Evolutionary conservation across 2,113 vertebrate species (phyloP), one percentile per base, ranked within the genome.

Genomic region (Raphicerus campestris): DNA sequence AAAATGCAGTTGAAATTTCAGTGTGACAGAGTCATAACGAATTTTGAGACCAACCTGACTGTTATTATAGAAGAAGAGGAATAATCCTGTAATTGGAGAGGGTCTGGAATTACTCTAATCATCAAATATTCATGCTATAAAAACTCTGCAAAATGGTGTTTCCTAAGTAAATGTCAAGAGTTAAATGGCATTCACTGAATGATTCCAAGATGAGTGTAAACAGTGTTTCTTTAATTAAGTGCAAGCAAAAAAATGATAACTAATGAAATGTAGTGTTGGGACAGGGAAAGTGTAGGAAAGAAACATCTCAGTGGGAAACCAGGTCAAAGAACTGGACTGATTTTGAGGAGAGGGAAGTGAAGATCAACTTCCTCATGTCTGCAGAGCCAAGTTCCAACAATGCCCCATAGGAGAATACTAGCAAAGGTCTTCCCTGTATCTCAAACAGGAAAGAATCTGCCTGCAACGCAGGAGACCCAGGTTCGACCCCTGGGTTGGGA

Each of bases 201-300:
- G 88, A 82, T 95, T 96, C 96, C 49, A 96, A 89, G 96, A 96
- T 83, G 92, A 96, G 66, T 75, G 91, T 94, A 98, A 98, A 97
- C 80, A 94, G 97, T 95, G 22, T 96, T 98, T 97, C 97, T 97
- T 98, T 95, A 96, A 90, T 96, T 96, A 98, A 98, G 98, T 92
- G 87, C 49, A 96, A 97, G 95, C 92, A 80, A 96, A 77, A 77
- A 95, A 97, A 97, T 56, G 89, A 61, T 88, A 89, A 87, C 56
- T 93, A 53, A 97, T 89, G 60, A 98, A 98, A 97, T 98, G 93
- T 85, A 60, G 85, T 90, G 30, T 17, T 26, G 3, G 0, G 0
- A 0, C 3, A 14, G 19, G 7, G 42, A 87, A 30, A 30, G 0
- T 0, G n/a, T 73, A 55, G 66, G 42, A 96, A 92, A 32, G 86